Percentiles rank a stretch among this genome's conserved stretches.
These are phyloP conservation scores for Limnephilus rhombicus DNA, from an alignment of 2,888 invertebrate genomes.

Conservation along the genomic window DNA sequence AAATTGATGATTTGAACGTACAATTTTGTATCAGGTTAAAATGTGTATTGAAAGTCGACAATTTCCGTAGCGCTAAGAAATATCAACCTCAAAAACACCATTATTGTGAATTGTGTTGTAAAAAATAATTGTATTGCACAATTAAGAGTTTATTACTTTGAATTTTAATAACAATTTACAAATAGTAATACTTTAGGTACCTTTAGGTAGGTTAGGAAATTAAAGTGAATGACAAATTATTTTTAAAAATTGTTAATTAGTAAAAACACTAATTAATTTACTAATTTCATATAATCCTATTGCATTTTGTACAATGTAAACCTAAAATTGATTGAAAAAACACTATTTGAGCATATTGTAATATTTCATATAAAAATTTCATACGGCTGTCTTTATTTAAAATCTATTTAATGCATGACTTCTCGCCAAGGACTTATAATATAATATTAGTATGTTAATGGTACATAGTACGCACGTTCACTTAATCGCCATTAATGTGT, in stretches of 20 bases:
- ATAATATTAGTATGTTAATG: not conserved
- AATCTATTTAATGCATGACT: slow-evolving; percentile 39
- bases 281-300: slow-evolving; percentile 34
- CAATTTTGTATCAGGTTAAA: slow-evolving; percentile 5
- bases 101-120: not conserved
- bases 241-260: slow-evolving; percentile 27
- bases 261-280: slow-evolving; percentile 40
- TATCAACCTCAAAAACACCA: slow-evolving; percentile 35
- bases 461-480: slow-evolving; percentile 31
- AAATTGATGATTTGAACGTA: not conserved
- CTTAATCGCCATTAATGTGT: slow-evolving; percentile 37
- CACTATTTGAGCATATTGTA: slow-evolving; percentile 60
- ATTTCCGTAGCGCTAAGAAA: slow-evolving; percentile 64
- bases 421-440: slow-evolving; percentile 38
- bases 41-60: slow-evolving; percentile 33
- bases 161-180: not conserved
- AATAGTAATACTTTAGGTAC: not conserved
- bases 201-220: not conserved
- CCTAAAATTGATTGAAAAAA: slow-evolving; percentile 55
- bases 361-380: slow-evolving; percentile 52
- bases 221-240: slow-evolving; percentile 3
- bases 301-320: slow-evolving; percentile 50
- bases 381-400: slow-evolving; percentile 29
- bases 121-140: not conserved
- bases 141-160: not conserved